Evolutionary conservation across 2,888 invertebrate species (phyloP).

Genomic region (Boloria selene): DNA sequence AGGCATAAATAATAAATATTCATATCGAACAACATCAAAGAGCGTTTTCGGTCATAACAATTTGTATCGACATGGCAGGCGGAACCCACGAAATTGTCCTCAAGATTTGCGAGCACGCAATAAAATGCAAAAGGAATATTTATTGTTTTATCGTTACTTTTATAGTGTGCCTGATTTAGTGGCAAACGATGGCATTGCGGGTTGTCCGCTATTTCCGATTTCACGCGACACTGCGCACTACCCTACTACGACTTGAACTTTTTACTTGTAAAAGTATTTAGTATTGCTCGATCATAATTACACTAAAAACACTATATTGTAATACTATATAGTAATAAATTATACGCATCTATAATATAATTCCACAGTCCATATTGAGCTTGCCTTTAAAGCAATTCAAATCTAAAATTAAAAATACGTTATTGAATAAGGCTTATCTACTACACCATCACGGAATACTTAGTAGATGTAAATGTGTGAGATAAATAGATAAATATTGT

Average conservation of each 20-base stretch:
- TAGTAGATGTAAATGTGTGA: no score
- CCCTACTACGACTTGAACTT: not conserved
- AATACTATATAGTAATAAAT: no score
- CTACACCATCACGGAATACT: no score
- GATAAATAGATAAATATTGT: no score
- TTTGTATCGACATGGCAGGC: slow-evolving; percentile 26
- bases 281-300: not conserved
- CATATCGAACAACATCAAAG: slow-evolving; percentile 13
- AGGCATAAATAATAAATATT: slow-evolving; percentile 25
- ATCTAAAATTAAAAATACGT: no score
- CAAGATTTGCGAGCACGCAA: slow-evolving; percentile 65
- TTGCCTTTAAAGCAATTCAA: no score
- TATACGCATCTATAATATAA: no score
- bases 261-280: not conserved
- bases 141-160: slow-evolving; percentile 72
- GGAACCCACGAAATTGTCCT: slow-evolving; percentile 27
- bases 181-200: slow-evolving; percentile 60
- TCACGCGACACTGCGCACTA: slow-evolving; percentile 61
- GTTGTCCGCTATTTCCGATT: slow-evolving; percentile 73
- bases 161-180: slow-evolving; percentile 76
- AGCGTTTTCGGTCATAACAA: slow-evolving; percentile 15
- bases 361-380: no score
- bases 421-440: no score
- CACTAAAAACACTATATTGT: no score
- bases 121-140: slow-evolving; percentile 72